Evolutionary conservation across 2,888 invertebrate species (phyloP).

Genomic region (Amphipoea oculea): DNA sequence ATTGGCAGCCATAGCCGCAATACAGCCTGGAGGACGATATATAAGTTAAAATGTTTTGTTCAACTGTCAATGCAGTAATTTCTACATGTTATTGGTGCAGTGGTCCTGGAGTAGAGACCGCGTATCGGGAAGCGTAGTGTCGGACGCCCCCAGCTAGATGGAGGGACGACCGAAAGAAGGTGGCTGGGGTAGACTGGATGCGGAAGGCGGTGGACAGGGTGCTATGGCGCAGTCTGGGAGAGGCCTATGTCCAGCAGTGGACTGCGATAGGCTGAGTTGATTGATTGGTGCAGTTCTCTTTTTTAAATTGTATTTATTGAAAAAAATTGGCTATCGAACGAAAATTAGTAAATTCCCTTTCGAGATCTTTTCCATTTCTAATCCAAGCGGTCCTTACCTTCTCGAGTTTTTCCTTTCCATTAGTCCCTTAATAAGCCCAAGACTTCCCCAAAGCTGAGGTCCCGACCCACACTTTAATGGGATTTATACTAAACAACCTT

Average conservation of each 20-base stretch:
- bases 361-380: slow-evolving; percentile 25
- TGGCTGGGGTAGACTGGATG: too few species aligned
- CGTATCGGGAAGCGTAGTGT: too few species aligned
- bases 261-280: too few species aligned
- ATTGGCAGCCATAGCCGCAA: too few species aligned
- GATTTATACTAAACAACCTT: slow-evolving; percentile 64
- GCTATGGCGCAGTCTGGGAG: too few species aligned
- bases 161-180: too few species aligned
- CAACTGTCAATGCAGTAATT: not conserved
- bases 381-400: slow-evolving; percentile 15
- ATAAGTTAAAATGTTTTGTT: not conserved
- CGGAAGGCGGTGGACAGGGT: too few species aligned
- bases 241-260: too few species aligned
- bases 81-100: not conserved
- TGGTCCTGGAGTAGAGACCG: too few species aligned
- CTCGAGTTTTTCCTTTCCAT: slow-evolving; percentile 47
- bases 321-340: not conserved
- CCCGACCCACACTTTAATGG: slow-evolving; percentile 58
- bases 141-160: too few species aligned
- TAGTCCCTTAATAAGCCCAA: slow-evolving; percentile 54
- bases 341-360: slow-evolving; percentile 1
- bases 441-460: slow-evolving; percentile 52
- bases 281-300: not conserved
- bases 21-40: too few species aligned
- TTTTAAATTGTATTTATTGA: not conserved